Evolutionary conservation across 2,113 vertebrate genomes (phyloP).

Genomic region (Scomber colias): DNA sequence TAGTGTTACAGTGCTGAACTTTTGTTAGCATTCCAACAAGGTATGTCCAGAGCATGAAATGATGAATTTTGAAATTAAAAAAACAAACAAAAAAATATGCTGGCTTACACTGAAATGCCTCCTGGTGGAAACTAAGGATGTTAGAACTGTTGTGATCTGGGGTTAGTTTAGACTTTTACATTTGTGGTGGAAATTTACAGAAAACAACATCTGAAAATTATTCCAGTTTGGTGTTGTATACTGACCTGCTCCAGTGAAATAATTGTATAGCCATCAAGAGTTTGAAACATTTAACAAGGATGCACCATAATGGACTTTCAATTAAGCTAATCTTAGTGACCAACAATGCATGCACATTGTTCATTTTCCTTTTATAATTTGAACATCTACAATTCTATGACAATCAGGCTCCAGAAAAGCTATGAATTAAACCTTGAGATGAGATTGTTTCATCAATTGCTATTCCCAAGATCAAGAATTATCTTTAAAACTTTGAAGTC

Average conservation of each 20-base stretch:
- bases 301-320: background rate
- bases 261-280: no score
- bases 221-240: no score
- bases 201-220: no score
- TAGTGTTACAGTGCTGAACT: slow-evolving; percentile 7
- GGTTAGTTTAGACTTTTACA: background rate
- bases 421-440: no score
- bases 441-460: no score
- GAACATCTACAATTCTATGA: background rate
- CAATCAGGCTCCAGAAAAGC: no score
- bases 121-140: background rate
- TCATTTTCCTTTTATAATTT: no score
- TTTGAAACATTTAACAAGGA: no score
- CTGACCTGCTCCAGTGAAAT: no score
- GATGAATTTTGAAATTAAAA: slow-evolving; percentile 10
- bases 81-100: background rate
- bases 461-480: no score
- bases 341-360: background rate
- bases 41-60: slow-evolving; percentile 17
- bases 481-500: no score
- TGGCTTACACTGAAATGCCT: slow-evolving; percentile 5
- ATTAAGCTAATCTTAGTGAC: background rate
- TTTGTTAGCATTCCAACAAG: slow-evolving; percentile 19
- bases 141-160: background rate
- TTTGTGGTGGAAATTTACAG: background rate